Evolutionary conservation across 2,888 invertebrate genomes (phyloP).

Genomic region (Plebejus argus): DNA sequence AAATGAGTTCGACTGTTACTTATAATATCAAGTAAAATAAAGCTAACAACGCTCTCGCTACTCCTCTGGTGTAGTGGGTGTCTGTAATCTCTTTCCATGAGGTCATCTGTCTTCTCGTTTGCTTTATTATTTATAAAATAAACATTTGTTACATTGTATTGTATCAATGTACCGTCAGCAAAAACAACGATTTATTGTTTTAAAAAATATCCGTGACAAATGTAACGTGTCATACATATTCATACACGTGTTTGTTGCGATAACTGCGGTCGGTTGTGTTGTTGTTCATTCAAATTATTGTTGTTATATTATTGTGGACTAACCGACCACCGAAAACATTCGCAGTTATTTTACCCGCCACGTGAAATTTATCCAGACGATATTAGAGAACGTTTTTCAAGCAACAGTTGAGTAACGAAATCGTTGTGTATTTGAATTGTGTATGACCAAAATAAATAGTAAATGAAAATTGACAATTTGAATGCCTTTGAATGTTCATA

Average conservation of each 20-base stretch:
- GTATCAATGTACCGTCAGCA: background rate
- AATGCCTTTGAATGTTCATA: background rate
- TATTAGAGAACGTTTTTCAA: background rate
- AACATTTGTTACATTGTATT: background rate
- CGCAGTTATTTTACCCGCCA: background rate
- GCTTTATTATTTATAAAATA: no score
- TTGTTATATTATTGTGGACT: background rate
- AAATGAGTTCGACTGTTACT: no score
- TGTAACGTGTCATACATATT: slow-evolving; percentile 10
- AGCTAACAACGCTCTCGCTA: no score
- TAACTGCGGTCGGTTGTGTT: background rate
- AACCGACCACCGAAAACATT: background rate
- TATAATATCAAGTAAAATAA: no score
- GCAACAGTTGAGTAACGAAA: background rate
- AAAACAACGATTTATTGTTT: background rate
- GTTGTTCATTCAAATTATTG: slow-evolving; percentile 22
- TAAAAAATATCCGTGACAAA: background rate
- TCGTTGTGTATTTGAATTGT: background rate
- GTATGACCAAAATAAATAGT: background rate
- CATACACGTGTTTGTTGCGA: slow-evolving; percentile 15
- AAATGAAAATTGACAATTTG: slow-evolving; percentile 1
- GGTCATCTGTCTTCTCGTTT: no score
- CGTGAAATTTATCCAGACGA: background rate
- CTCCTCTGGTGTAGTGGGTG: no score
- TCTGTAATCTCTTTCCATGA: no score